Conservation (phyloP, 2,888 invertebrate genomes). For the Sarcophaga variegata region DNA sequence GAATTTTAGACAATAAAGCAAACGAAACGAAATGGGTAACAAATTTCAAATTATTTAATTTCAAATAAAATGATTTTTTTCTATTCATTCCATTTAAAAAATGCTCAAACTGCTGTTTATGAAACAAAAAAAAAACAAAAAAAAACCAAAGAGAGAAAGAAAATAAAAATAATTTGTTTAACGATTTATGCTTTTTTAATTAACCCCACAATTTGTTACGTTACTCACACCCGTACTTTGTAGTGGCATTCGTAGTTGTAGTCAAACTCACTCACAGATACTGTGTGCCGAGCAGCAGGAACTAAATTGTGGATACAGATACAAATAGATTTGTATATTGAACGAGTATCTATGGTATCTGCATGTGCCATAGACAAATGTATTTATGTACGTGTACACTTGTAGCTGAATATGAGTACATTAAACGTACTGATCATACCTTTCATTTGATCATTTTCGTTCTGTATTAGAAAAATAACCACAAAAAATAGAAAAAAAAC, state of each 20-base stretch:
- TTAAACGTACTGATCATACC: slow-evolving; percentile 20
- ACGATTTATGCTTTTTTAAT: slow-evolving; percentile 81
- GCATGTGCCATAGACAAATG: background rate
- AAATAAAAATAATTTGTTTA: slow-evolving; percentile 61
- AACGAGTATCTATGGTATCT: background rate
- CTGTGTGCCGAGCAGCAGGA: background rate
- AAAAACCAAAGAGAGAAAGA: background rate
- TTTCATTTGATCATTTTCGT: slow-evolving; percentile 39
- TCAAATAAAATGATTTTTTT: slow-evolving; percentile 25
- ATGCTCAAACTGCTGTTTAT: slow-evolving; percentile 9
- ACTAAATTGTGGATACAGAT: background rate
- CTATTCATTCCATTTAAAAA: background rate
- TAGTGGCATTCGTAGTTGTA: no score
- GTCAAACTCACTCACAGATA: background rate
- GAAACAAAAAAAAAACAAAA: slow-evolving; percentile 47
- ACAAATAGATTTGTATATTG: slow-evolving; percentile 6
- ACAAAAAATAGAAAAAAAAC: no score
- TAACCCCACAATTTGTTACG: slow-evolving; percentile 81
- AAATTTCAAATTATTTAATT: slow-evolving; percentile 42
- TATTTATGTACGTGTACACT: background rate
- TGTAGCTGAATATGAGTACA: background rate
- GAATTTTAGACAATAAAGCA: background rate
- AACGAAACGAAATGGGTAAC: background rate
- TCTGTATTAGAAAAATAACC: background rate
- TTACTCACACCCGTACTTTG: slow-evolving; percentile 72